phyloP scores from a whole-genome alignment of 2,113 vertebrate species.

The Nothobranchius kuhntae region DNA sequence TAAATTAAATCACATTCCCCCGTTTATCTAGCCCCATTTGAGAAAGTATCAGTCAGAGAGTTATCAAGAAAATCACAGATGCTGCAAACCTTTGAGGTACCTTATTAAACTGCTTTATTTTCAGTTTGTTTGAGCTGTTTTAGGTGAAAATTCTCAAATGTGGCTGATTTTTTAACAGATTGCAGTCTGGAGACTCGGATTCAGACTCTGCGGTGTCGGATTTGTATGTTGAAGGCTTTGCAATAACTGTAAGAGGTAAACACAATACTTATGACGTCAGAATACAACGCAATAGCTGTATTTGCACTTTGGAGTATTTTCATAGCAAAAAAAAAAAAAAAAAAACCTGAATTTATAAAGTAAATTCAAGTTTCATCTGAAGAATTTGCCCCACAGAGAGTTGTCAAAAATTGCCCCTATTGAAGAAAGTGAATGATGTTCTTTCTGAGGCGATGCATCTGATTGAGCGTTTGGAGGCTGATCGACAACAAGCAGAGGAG shows the following conservation, averaged over 20 bases:
- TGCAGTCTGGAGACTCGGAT: constrained; percentile 56
- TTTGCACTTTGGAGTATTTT: background rate
- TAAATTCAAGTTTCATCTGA: constrained; percentile 2
- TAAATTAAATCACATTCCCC: background rate
- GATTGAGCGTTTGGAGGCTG: constrained; percentile 84
- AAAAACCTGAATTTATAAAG: background rate
- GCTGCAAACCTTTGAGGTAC: constrained; percentile 52
- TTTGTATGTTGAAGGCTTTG: constrained; percentile 67
- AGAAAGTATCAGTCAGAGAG: constrained; percentile 45
- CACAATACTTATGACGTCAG: background rate
- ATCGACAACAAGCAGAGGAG: constrained; percentile 81
- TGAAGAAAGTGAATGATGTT: constrained; percentile 79
- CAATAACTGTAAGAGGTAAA: constrained; percentile 66
- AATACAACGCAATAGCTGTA: background rate
- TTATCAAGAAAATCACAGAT: constrained; percentile 46
- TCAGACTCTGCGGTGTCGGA: constrained; percentile 48
- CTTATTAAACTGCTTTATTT: constrained; percentile 5
- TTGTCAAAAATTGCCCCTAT: constrained; percentile 61
- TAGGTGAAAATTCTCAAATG: background rate
- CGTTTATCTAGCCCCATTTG: constrained; percentile 32
- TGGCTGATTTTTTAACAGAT: constrained; percentile 45
- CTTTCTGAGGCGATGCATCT: constrained; percentile 82
- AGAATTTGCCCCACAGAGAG: constrained; percentile 52
- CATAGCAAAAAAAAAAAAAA: too few relatives aligned
- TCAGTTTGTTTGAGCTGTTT: background rate